A percentile compares a stretch with the other conserved stretches of the same genome.
These are phyloP conservation scores for Bombus pascuorum DNA, from an alignment of 1,140 invertebrate genomes.

Conservation along the genomic window DNA sequence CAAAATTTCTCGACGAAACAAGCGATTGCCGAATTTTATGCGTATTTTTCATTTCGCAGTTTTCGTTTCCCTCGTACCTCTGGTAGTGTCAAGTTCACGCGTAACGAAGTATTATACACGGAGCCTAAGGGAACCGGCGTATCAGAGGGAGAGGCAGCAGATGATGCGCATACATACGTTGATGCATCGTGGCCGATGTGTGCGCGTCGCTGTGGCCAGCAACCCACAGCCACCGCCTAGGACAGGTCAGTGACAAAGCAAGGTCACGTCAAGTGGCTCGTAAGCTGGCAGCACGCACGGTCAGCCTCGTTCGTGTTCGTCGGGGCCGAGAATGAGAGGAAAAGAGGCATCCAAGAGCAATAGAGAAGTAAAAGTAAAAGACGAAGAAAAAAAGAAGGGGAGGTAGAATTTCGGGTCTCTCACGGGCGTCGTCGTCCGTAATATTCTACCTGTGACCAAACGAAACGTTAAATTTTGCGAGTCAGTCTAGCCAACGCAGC, in stretches of 20 bases:
- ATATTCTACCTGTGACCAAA: background rate
- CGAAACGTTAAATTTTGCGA: background rate
- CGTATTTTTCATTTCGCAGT: too few species aligned
- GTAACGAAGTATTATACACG: background rate
- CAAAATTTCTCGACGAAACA: too few species aligned
- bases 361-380: too few species aligned
- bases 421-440: background rate
- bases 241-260: conserved; percentile 82
- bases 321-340: background rate
- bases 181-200: background rate
- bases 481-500: background rate
- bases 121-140: conserved; percentile 20
- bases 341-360: background rate
- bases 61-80: background rate
- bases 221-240: conserved; percentile 70
- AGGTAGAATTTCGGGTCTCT: background rate
- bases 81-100: conserved; percentile 35
- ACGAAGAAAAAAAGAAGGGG: background rate
- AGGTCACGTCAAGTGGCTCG: conserved; percentile 74
- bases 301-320: background rate
- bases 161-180: conserved; percentile 3
- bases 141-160: conserved; percentile 13
- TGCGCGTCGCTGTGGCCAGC: conserved; percentile 50
- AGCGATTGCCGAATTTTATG: too few species aligned
- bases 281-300: conserved; percentile 37